Percentiles rank a stretch among this genome's conserved stretches.
Conservation (phyloP, 1,140 invertebrate genomes). For the Cydia amplana region DNA sequence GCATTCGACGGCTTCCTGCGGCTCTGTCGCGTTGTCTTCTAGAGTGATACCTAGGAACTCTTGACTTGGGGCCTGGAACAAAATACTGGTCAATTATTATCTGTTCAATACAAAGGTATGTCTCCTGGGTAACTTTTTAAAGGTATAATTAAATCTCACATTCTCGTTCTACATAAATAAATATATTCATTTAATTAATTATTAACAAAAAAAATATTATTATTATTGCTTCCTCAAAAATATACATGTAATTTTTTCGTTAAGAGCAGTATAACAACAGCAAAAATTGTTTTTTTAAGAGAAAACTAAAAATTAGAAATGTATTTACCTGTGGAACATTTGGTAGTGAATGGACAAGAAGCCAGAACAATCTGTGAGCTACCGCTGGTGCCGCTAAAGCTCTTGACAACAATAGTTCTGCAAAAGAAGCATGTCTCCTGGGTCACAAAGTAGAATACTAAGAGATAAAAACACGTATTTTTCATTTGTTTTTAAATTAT, state of each 20-base stretch:
- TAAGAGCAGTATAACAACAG: no score
- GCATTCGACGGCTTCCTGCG: constrained; percentile 51
- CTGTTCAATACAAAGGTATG: background rate
- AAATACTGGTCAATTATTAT: constrained; percentile 5
- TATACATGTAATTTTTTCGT: no score
- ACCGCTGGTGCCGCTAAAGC: constrained; percentile 92
- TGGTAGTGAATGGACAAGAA: constrained; percentile 85
- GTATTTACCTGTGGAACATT: constrained; percentile 67
- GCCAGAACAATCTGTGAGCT: constrained; percentile 97
- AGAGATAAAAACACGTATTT: no score
- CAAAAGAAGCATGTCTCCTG: constrained; percentile 35
- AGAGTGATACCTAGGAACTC: constrained; percentile 73
- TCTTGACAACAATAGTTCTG: constrained; percentile 88
- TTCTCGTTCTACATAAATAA: no score
- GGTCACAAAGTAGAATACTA: background rate
- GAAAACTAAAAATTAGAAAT: constrained; percentile 29
- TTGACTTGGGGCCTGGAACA: constrained; percentile 61
- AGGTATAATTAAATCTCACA: no score
- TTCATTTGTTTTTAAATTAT: no score
- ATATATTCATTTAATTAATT: no score
- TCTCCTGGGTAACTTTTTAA: no score
- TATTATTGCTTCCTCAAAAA: no score
- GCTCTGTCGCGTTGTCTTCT: constrained; percentile 58
- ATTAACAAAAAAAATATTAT: no score
- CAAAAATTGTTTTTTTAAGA: no score